Evolutionary conservation across 2,888 invertebrate species (phyloP), one percentile per base, ranked within the genome.

Genomic region (Urechis unicinctus): DNA sequence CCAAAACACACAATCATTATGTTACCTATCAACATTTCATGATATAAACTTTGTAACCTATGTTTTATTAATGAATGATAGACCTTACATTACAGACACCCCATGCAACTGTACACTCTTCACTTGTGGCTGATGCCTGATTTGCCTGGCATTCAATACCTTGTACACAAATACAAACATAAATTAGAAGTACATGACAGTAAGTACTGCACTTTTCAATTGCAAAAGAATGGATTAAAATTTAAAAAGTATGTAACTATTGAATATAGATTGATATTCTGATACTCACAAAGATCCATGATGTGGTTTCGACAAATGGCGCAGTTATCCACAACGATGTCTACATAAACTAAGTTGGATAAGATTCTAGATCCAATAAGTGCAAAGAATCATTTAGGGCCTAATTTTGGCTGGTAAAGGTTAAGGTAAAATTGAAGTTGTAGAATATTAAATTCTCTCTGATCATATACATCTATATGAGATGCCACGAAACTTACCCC

Each of bases 101-200:
- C 98, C 98, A 98, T 56, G 98, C 97, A 9, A 98, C 97, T 62
- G 96, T 98, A 78, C 98, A 98, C 78, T 98, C 97, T 78, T 97
- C 97, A 77, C 93, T 95, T 3, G 95, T 95, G 22, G 94, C 95
- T 22, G 95, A 93, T 17, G 96, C 95, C 80, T 95, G 95, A 83
- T 81, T 81, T 3, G 82, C 82, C 63, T 98, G 98, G 75, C 98
- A 98, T 81, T 98, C 98, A 74, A 98, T 98, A 77, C 79, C 78
- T 78, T 59, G 30, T 57, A 6, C 9, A 26, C 21, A 28, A 13
- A 50, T 29, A 31, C 4, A 53, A 9, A 22, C 29, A n/a, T n/a
- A n/a, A n/a, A n/a, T n/a, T n/a, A n/a, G n/a, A 21, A 47, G 21
- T 9, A 44, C n/a, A 48, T 30, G 6, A 21, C 2, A 48, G 28